Percentiles rank a stretch among this genome's conserved stretches.
phyloP scores from a whole-genome alignment of 2,888 invertebrate species.

The Leucophora obtusa region DNA sequence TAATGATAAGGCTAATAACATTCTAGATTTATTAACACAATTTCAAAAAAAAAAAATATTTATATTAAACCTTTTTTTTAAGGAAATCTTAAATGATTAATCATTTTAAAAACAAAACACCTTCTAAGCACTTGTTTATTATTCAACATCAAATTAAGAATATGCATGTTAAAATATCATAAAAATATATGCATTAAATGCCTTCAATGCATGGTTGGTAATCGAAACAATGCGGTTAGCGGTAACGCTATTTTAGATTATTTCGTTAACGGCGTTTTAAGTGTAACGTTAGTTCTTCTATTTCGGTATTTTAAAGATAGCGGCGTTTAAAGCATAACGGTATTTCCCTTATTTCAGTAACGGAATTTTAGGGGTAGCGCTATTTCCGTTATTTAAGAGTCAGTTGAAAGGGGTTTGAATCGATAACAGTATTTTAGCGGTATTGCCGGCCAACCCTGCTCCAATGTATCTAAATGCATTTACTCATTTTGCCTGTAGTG shows the following conservation, averaged over 20 bases:
- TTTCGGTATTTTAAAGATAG: no score
- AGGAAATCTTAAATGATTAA: neutral
- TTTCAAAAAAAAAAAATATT: neutral
- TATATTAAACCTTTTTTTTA: neutral
- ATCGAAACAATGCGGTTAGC: no score
- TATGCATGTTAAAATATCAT: slow-evolving; percentile 1
- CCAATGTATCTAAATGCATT: slow-evolving; percentile 31
- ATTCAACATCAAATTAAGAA: neutral
- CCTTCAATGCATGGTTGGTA: neutral
- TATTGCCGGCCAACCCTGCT: no score
- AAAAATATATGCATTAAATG: slow-evolving; percentile 26
- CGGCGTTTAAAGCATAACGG: no score
- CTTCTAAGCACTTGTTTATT: neutral
- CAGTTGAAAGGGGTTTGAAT: no score
- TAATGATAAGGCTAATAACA: neutral
- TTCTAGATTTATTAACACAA: neutral
- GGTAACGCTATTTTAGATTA: no score
- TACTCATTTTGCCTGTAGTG: slow-evolving; percentile 51
- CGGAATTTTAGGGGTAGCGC: no score
- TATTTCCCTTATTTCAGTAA: no score
- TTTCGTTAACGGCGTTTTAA: no score
- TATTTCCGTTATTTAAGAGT: no score
- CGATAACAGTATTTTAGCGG: no score
- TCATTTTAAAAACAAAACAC: neutral
- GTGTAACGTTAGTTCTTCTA: no score